Evolutionary conservation across 2,797 vertebrate genomes (phyloP).

Genomic region (Characodon lateralis): DNA sequence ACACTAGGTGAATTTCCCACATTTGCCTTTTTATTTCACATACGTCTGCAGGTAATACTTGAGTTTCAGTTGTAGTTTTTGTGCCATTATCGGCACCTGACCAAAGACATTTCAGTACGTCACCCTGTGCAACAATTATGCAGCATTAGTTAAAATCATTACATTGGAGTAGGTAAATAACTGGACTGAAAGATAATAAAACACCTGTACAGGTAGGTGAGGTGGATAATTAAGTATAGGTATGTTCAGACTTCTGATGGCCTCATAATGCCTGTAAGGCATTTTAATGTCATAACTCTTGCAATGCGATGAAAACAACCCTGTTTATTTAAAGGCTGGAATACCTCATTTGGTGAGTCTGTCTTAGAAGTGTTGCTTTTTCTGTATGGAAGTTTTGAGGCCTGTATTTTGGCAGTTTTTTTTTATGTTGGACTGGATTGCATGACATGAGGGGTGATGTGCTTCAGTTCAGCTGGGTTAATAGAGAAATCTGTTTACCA

Average conservation of each 20-base stretch:
- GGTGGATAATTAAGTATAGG: not conserved
- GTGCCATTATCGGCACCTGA: slow-evolving; percentile 48
- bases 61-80: slow-evolving; percentile 39
- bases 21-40: slow-evolving; percentile 23
- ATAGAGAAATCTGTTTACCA: slow-evolving; percentile 2
- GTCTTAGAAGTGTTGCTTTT: slow-evolving; percentile 19
- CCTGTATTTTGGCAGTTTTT: not conserved
- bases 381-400: not conserved
- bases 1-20: slow-evolving; percentile 3
- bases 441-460: slow-evolving; percentile 5
- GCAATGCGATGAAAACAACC: slow-evolving; percentile 2
- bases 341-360: slow-evolving; percentile 11
- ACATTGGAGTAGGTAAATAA: slow-evolving; percentile 6
- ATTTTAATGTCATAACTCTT: slow-evolving; percentile 7
- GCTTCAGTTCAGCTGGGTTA: slow-evolving; percentile 1
- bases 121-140: slow-evolving; percentile 24
- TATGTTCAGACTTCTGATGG: slow-evolving; percentile 6
- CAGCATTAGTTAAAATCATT: slow-evolving; percentile 16
- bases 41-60: slow-evolving; percentile 25
- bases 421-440: slow-evolving; percentile 18
- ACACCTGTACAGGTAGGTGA: not conserved
- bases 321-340: slow-evolving; percentile 10
- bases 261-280: not conserved
- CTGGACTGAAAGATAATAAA: slow-evolving; percentile 23
- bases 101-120: slow-evolving; percentile 63